A percentile compares a stretch with the other conserved stretches of the same genome.
These are phyloP conservation scores for Acrocephalus arundinaceus DNA, from an alignment of 2,113 vertebrate genomes.

Conservation along the genomic window DNA sequence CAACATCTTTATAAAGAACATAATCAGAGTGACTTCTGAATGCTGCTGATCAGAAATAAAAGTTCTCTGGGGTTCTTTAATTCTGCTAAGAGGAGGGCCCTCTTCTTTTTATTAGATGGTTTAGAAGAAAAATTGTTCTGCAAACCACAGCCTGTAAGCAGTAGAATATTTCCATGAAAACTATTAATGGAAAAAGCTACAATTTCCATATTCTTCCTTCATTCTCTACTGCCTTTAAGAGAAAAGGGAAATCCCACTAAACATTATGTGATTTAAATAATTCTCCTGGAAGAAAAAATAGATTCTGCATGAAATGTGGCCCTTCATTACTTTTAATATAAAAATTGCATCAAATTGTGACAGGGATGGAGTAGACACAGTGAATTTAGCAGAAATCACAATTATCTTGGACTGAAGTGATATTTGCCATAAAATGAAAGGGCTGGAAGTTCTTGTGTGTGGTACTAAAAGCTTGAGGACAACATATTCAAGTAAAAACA, in stretches of 20 bases:
- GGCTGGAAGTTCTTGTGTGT: not conserved
- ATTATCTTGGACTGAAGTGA: not conserved
- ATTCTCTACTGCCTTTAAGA: not conserved
- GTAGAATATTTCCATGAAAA: not conserved
- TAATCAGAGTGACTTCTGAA: not conserved
- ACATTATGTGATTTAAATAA: not conserved
- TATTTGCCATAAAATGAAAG: not conserved
- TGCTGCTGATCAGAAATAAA: not conserved
- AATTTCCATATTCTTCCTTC: not conserved
- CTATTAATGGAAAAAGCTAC: not conserved
- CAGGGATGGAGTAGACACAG: not conserved
- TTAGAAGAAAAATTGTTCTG: not conserved
- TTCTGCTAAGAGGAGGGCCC: not conserved
- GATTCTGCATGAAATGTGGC: not conserved
- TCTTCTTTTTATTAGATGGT: not conserved
- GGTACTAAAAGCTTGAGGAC: not conserved
- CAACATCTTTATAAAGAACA: not conserved
- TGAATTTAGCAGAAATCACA: not conserved
- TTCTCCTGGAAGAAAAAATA: not conserved
- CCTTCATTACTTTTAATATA: not conserved
- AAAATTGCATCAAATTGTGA: not conserved
- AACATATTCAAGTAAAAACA: not conserved
- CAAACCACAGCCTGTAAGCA: not conserved
- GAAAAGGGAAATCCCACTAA: not conserved
- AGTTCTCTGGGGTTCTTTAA: not conserved